Base-by-base conservation (phyloP, 2,797 vertebrate species). In the Bradypodion pumilum region DNA sequence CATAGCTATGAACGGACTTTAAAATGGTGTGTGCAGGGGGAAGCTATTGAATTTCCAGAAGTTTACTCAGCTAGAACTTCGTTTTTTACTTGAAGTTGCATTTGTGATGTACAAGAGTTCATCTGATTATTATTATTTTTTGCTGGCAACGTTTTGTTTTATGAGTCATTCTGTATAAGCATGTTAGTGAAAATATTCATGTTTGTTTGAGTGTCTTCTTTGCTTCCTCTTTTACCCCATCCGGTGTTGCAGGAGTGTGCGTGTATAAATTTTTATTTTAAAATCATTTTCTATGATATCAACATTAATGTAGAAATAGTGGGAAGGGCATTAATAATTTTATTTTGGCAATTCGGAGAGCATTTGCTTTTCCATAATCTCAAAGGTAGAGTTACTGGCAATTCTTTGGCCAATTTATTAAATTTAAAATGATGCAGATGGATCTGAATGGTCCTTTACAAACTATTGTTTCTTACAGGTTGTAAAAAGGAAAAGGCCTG, bases 331-430 rank as follows among this genome's bases (percentile, higher is more conserved):
- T 88, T 65, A 15, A 27, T 72, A 86, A 85, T 60, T 77, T 29
- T 83, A 13, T 35, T 37, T 62, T 83, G 85, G 82, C 83, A 91
- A 83, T 87, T 79, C 86, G 83, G 86, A 85, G 78, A 90, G 70
- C 80, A 90, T 82, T 88, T 0, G 88, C 88, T 86, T 82, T 86
- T 79, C 52, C 86, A 87, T 88, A 7, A 44, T 86, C 90, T 91
- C 85, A 90, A 94, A 89, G 88, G 73, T 90, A 93, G 94, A 91
- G 82, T 91, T 92, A 91, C 88, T 92, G 82, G 21, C 19, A 56
- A 84, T 78, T 76, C 89, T 90, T 93, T 90, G 84, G 86, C 81
- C 82, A 83, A 79, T 83, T 72, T 76, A 78, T 91, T 70, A 82
- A 79, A 80, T 84, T 88, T 66, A 74, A 82, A 88, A 91, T 23